Evolutionary conservation across 2,113 vertebrate genomes (phyloP).

Genomic region (Gymnocephalus cernua): DNA sequence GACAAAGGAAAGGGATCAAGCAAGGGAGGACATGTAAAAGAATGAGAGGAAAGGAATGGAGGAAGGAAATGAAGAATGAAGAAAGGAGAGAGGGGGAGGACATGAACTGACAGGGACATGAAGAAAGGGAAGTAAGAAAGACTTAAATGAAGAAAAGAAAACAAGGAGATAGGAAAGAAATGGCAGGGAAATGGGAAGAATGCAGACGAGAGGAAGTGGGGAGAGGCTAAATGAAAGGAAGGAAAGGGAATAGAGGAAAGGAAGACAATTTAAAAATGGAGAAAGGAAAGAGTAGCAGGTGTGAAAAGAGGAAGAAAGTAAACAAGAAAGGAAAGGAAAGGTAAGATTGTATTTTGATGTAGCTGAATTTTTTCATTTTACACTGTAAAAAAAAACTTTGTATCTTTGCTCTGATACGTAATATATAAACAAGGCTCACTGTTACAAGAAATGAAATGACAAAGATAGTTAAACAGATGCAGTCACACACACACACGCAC

Average conservation of each 20-base stretch:
- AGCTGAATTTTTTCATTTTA: background rate
- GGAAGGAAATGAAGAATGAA: background rate
- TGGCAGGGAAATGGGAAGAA: background rate
- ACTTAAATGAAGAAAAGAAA: background rate
- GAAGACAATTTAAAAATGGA: too few species aligned
- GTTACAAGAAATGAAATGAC: background rate
- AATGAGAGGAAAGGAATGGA: background rate
- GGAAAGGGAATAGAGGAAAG: background rate
- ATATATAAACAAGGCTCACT: background rate
- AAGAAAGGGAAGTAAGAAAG: background rate
- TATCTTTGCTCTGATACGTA: background rate
- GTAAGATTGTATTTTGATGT: background rate
- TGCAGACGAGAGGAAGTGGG: too few species aligned
- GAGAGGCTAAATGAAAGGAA: background rate
- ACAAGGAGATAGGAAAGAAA: background rate
- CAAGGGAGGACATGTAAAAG: too few species aligned
- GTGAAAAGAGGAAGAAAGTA: too few species aligned
- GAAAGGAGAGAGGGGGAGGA: background rate
- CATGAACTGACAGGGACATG: background rate
- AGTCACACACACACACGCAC: constrained; percentile 7
- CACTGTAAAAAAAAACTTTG: background rate
- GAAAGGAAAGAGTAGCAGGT: background rate
- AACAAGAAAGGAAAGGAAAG: background rate
- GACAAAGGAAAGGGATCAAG: background rate
- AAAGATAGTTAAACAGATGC: background rate